Evolutionary conservation across 2,797 vertebrate species (phyloP), one percentile per base, ranked within the genome.

Genomic region (Alcedo quadribrachys): DNA sequence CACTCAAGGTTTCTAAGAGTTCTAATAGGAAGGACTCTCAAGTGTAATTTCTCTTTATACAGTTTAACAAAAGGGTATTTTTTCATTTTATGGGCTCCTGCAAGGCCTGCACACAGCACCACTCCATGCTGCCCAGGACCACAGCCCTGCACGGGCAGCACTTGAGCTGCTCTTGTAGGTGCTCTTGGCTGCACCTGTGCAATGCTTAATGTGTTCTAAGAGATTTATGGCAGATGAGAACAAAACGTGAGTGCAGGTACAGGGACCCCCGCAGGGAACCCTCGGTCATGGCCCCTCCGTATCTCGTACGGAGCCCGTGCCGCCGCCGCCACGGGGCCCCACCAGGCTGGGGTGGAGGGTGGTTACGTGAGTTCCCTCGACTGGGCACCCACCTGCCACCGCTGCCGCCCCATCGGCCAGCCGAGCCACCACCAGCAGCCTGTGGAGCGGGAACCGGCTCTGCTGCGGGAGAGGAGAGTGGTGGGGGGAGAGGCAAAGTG

Each of bases 51-150:
- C 55, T 11, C n/a, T 24, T n/a, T 48, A 24, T 25, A 22, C 13
- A 24, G 46, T 24, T 48, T 48, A 24, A 48, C 12, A 24, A 48
- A 48, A 24, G 22, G 46, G 12, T 14, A 25, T 48, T 48, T 25
- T 48, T 22, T 24, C 46, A 24, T 48, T 13, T 25, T 20, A 15
- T 0, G 48, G 9, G 2, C 33, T 65, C 2, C 55, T 6, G 6
- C 30, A 7, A 8, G 18, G 5, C 11, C 4, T n/a, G n/a, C n/a
- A n/a, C 74, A 7, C 32, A 11, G 0, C 2, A 1, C n/a, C 1
- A 9, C 12, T 7, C 46, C 21, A 12, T 46, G 21, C 37, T 45
- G 18, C 43, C 43, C 43, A 9, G 43, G 43, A 45, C 9, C 18
- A 45, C 9, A 37, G 37, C 37, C 37, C 43, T 45, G 43, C 43